Base-by-base conservation (phyloP, 2,888 invertebrate genomes). In the Pardosa pseudoannulata region DNA sequence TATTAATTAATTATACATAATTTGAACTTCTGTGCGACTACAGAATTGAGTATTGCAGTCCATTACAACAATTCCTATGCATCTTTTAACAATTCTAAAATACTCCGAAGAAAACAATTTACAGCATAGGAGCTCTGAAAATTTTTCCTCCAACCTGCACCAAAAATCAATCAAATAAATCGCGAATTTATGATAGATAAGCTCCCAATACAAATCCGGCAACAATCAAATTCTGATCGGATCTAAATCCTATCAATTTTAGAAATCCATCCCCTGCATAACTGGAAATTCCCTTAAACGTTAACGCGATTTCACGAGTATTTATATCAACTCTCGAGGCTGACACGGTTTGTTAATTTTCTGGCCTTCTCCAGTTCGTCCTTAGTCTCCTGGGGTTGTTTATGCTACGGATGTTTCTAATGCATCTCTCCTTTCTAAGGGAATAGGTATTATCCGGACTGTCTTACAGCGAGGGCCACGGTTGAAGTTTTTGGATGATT, bases 281-380 rank as follows among this genome's bases (percentile, higher is more conserved):
- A 56, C 56, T 23, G n/a, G 56, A 56, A 56, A 56, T 56, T 56
- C 56, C 56, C 56, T 56, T 56, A 56, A 56, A 56, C 56, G 23
- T 23, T 56, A 56, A 56, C 56, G 56, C 56, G 56, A 56, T 56
- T 56, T 56, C 56, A 56, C 13, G 16, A 56, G 56, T 56, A 56
- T 56, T 56, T 56, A 56, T 56, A 56, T 56, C 56, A 56, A 56
- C 56, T 56, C 56, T 56, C 56, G 13, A 56, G 23, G 56, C 56
- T 6, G 56, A 56, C 56, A 56, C 56, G 56, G 56, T 56, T 56
- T 56, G 56, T 56, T 56, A 56, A 56, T 56, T 56, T 56, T 56
- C 56, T 56, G 56, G 56, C 11, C 56, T 7, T 56, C 56, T 56
- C 23, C 11, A 56, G 56, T 23, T 56, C 23, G 56, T 56, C 56